These are phyloP conservation scores for Drosophila guanche DNA, from an alignment of 1,140 invertebrate species.

Conservation along the genomic window DNA sequence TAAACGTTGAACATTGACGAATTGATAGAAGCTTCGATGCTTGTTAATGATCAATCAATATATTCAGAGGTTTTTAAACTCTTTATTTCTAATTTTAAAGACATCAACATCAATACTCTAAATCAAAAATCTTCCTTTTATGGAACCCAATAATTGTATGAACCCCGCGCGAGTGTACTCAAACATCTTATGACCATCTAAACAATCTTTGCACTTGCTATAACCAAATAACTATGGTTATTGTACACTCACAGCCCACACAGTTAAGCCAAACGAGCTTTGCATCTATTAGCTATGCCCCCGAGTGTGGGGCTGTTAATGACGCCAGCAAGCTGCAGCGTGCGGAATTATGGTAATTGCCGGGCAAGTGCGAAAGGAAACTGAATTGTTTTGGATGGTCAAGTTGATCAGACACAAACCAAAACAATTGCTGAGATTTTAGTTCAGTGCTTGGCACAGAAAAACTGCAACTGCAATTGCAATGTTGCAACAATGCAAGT, in stretches of 20 bases:
- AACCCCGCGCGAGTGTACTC: neutral
- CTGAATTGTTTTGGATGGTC: conserved; percentile 42
- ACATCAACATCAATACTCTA: too few species aligned
- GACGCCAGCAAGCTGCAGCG: conserved; percentile 34
- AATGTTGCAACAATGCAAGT: conserved; percentile 38
- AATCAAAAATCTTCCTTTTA: too few species aligned
- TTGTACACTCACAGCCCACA: conserved; percentile 5
- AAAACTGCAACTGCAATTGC: conserved; percentile 44
- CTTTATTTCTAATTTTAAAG: too few species aligned
- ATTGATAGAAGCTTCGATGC: too few species aligned
- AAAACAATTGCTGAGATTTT: conserved; percentile 44
- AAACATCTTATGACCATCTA: neutral
- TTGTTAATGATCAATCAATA: too few species aligned
- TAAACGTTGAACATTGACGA: too few species aligned
- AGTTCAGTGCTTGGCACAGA: conserved; percentile 46
- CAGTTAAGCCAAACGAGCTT: neutral
- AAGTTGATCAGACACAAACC: conserved; percentile 26
- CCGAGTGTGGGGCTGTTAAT: conserved; percentile 36
- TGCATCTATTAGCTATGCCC: conserved; percentile 6
- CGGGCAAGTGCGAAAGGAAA: conserved; percentile 43
- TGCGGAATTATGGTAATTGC: conserved; percentile 44
- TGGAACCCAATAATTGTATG: neutral
- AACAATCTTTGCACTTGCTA: conserved; percentile 6
- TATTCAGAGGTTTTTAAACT: too few species aligned
- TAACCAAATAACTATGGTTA: conserved; percentile 7